phyloP scores from a whole-genome alignment of 1,140 invertebrate genomes.

The Heliothis subflexa region DNA sequence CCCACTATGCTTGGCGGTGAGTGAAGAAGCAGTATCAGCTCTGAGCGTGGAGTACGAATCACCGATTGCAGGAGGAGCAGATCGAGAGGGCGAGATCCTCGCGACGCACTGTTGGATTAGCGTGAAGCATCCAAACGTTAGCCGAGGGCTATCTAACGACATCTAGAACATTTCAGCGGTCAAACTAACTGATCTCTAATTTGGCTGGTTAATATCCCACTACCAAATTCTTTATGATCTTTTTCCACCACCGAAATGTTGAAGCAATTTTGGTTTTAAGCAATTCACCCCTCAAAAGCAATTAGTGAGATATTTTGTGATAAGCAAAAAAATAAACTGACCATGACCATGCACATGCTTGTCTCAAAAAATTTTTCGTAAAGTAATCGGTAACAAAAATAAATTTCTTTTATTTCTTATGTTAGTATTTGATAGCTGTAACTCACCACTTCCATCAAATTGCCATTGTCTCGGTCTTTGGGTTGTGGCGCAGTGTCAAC shows the following conservation, averaged over 20 bases:
- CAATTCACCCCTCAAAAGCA: background rate
- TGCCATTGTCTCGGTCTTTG: conserved; percentile 62
- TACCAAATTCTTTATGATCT: conserved; percentile 19
- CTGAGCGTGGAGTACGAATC: conserved; percentile 52
- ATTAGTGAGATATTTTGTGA: background rate
- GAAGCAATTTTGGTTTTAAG: background rate
- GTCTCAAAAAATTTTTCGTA: background rate
- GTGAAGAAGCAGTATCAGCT: conserved; percentile 51
- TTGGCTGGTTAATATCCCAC: background rate
- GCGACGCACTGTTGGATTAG: conserved; percentile 49
- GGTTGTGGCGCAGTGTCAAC: conserved; percentile 66
- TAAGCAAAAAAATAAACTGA: background rate
- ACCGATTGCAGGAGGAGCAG: conserved; percentile 59
- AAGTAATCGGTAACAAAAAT: background rate
- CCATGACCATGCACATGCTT: background rate
- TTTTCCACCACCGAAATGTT: conserved; percentile 36
- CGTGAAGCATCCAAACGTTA: conserved; percentile 46
- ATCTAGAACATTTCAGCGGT: conserved; percentile 44
- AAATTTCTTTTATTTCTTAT: background rate
- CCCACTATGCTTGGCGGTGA: conserved; percentile 47
- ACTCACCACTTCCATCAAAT: conserved; percentile 64
- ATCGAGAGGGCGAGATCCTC: conserved; percentile 61
- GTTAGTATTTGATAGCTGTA: background rate
- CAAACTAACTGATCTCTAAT: conserved; percentile 15
- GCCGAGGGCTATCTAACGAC: conserved; percentile 36